Conservation (phyloP, 2,888 invertebrate genomes). For the Pandemis corylana region DNA sequence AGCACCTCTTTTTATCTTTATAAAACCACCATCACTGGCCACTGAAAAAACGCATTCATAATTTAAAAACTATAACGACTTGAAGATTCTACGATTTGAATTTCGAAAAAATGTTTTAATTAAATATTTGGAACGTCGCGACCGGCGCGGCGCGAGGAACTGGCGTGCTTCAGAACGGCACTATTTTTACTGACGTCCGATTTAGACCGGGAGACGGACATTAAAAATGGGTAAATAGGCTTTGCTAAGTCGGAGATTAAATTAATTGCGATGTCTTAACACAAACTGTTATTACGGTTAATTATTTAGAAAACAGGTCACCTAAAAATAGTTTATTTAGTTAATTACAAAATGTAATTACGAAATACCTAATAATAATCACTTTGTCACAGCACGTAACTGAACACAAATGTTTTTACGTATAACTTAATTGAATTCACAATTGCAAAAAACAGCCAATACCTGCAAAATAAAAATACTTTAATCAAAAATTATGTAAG, state of each 20-base stretch:
- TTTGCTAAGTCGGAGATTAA: neutral
- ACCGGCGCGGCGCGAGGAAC: slow-evolving; percentile 7
- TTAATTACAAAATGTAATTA: too few relatives aligned
- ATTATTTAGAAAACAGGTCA: neutral
- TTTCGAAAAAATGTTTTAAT: neutral
- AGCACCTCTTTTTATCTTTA: neutral
- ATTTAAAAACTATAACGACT: neutral
- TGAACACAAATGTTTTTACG: neutral
- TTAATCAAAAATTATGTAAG: neutral
- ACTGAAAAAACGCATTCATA: neutral
- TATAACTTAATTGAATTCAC: neutral
- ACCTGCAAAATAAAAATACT: neutral
- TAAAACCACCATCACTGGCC: neutral
- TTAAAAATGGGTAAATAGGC: neutral
- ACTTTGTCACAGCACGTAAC: too few relatives aligned
- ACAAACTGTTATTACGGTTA: neutral
- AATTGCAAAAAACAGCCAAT: neutral
- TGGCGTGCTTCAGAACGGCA: slow-evolving; percentile 45
- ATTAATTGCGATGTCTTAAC: neutral
- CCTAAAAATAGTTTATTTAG: too few relatives aligned
- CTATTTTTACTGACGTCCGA: slow-evolving; percentile 66
- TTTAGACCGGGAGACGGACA: slow-evolving; percentile 48
- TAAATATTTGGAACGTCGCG: slow-evolving; percentile 1
- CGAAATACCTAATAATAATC: too few relatives aligned
- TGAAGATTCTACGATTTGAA: neutral